Evolutionary conservation across 2,888 invertebrate genomes (phyloP), one percentile per base, ranked within the genome.

Genomic region (Prosopocoilus inquinatus): DNA sequence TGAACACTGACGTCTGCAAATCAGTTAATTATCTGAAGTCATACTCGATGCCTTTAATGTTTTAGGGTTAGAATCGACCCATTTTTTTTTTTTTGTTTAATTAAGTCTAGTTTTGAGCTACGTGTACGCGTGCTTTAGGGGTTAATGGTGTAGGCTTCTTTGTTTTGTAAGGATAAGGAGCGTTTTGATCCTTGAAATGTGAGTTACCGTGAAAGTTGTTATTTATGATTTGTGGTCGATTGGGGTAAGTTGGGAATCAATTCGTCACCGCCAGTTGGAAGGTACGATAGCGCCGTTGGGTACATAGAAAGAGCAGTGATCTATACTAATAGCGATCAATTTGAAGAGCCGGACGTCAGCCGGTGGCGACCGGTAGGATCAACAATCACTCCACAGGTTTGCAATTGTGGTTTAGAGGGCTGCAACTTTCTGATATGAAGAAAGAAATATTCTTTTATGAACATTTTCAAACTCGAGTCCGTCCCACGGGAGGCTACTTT

Each of bases 11-110:
- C 71, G 71, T 70, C 71, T 71, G 72, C 67, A 74, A 75, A 75
- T 72, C 70, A 75, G 74, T 75, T 76, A 77, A 77, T 76, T 77
- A 75, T 72, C 74, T 70, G 70, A 28, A 73, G 70, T 72, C 70
- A 69, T 69, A 71, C 66, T 67, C 20, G 58, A 53, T 61, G 58
- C 61, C 70, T 67, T 68, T 71, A 72, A 69, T 71, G 67, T 71
- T 74, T 73, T 73, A 69, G n/a, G n/a, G 71, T 72, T 70, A 68
- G 7, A 28, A 28, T 3, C 5, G 20, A 28, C 20, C n/a, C n/a
- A 28, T 28, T 28, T 5, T 28, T 28, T 28, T 28, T n/a, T n/a
- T n/a, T n/a, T n/a, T n/a, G n/a, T n/a, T n/a, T n/a, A n/a, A n/a
- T n/a, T n/a, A n/a, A n/a, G n/a, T n/a, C n/a, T n/a, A n/a, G n/a